Evolutionary conservation across 1,140 invertebrate species (phyloP).

Genomic region (Diorhabda carinulata): DNA sequence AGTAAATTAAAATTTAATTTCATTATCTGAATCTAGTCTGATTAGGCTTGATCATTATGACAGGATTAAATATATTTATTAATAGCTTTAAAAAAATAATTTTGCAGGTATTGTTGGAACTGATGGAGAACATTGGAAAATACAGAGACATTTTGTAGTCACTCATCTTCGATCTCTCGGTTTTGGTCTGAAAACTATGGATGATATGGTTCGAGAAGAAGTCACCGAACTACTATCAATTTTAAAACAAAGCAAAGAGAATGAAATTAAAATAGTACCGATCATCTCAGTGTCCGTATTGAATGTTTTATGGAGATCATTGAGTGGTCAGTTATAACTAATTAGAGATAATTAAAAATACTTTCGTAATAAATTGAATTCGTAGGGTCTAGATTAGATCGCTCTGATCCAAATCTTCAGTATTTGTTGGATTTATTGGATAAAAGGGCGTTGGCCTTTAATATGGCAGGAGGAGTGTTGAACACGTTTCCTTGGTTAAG

Average conservation of each 20-base stretch:
- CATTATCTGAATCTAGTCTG: too few relatives aligned
- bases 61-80: not conserved
- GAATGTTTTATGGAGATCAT: conserved; percentile 69
- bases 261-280: conserved; percentile 49
- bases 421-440: conserved; percentile 55
- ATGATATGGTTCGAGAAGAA: conserved; percentile 57
- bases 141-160: conserved; percentile 57
- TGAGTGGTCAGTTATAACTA: conserved; percentile 53
- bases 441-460: conserved; percentile 57
- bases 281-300: conserved; percentile 60
- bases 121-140: conserved; percentile 59
- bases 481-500: conserved; percentile 64
- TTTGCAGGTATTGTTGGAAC: conserved; percentile 60
- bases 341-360: not conserved
- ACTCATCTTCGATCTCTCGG: conserved; percentile 60
- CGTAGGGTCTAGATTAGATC: conserved; percentile 51
- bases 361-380: not conserved
- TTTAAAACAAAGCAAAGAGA: conserved; percentile 36
- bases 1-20: too few relatives aligned
- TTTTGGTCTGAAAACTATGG: conserved; percentile 58
- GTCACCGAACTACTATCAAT: conserved; percentile 51
- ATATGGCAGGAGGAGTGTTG: conserved; percentile 64
- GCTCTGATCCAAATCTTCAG: conserved; percentile 52
- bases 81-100: not conserved
- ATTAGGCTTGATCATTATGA: too few relatives aligned